phyloP scores from a whole-genome alignment of 2,888 invertebrate species.

The Resseliella maxima region DNA sequence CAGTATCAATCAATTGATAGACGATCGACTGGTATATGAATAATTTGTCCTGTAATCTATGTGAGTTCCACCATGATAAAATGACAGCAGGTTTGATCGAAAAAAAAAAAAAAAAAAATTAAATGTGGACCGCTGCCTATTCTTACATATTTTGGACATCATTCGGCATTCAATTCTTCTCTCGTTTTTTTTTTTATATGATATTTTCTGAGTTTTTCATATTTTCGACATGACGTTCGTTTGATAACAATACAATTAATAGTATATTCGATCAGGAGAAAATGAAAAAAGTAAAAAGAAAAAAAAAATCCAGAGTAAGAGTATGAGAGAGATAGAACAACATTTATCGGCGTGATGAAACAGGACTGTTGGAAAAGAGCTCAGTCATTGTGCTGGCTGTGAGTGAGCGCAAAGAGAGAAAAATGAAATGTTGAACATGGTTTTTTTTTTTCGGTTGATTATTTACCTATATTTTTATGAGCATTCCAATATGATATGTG shows the following conservation, averaged over 20 bases:
- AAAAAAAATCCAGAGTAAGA: background rate
- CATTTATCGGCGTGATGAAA: conserved; percentile 55
- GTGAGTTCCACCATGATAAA: conserved; percentile 49
- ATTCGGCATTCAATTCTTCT: background rate
- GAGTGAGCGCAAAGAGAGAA: background rate
- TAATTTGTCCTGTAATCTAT: conserved; percentile 52
- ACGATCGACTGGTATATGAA: background rate
- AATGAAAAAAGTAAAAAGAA: background rate
- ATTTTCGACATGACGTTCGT: conserved; percentile 51
- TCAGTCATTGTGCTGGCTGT: conserved; percentile 44
- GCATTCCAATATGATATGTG: background rate
- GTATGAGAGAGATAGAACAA: too few relatives aligned
- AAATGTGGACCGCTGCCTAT: background rate
- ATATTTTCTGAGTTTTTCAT: background rate
- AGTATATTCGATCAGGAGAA: background rate
- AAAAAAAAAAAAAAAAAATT: too few relatives aligned
- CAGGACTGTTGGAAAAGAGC: conserved; percentile 42
- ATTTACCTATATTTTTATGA: background rate
- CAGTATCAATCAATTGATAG: conserved; percentile 49
- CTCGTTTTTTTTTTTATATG: background rate
- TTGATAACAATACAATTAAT: conserved; percentile 55
- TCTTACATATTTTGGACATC: background rate
- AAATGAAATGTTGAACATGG: conserved; percentile 8
- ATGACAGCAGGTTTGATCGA: background rate
- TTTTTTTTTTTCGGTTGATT: too few relatives aligned